phyloP scores from a whole-genome alignment of 1,140 invertebrate genomes.

The Idris sp. region DNA sequence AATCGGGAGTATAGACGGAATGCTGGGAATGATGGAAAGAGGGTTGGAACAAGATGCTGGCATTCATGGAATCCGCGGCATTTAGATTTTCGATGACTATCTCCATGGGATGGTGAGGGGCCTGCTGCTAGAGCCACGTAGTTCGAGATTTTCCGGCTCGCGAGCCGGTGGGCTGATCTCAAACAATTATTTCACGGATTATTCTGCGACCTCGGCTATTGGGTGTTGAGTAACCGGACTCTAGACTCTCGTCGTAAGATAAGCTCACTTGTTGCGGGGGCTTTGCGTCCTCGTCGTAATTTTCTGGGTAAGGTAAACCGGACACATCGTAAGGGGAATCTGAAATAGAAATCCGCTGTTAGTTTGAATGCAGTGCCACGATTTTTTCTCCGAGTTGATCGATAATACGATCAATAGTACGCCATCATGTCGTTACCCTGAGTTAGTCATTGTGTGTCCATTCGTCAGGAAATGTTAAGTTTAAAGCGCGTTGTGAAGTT shows the following conservation, averaged over 20 bases:
- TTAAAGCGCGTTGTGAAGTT: too few species aligned
- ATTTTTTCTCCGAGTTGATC: too few species aligned
- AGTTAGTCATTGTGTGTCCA: too few species aligned
- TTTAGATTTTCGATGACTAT: slow-evolving; percentile 74
- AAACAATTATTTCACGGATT: slow-evolving; percentile 96
- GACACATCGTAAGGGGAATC: slow-evolving; percentile 96
- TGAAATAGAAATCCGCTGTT: slow-evolving; percentile 72
- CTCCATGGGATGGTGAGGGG: slow-evolving; percentile 74
- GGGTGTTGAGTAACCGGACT: slow-evolving; percentile 94
- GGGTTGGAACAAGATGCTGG: slow-evolving; percentile 38
- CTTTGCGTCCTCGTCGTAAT: slow-evolving; percentile 85
- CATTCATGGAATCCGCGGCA: slow-evolving; percentile 26
- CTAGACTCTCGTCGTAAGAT: slow-evolving; percentile 93
- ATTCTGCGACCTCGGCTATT: slow-evolving; percentile 92
- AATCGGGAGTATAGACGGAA: slow-evolving; percentile 24
- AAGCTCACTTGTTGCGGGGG: slow-evolving; percentile 90
- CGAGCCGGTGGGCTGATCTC: slow-evolving; percentile 79
- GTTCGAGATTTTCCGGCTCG: slow-evolving; percentile 75
- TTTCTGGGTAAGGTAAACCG: slow-evolving; percentile 91
- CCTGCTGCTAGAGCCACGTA: slow-evolving; percentile 78
- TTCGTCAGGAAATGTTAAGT: too few species aligned
- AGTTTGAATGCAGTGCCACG: too few species aligned
- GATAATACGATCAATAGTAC: too few species aligned
- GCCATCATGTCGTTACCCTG: too few species aligned
- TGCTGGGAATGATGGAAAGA: slow-evolving; percentile 44